These are phyloP conservation scores for Phania funesta DNA, from an alignment of 2,888 invertebrate genomes.

Conservation along the genomic window DNA sequence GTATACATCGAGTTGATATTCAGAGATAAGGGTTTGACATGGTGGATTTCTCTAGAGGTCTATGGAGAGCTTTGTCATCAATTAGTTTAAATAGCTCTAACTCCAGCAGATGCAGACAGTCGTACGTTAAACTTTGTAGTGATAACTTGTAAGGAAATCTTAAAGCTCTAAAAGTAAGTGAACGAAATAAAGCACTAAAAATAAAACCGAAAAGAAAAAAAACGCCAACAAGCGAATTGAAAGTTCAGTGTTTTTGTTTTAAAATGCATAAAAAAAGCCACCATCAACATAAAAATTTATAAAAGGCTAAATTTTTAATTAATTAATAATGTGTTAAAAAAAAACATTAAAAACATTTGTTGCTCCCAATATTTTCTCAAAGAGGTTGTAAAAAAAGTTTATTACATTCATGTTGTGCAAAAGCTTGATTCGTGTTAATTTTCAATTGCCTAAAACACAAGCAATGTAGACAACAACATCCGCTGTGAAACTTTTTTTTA, in stretches of 20 bases:
- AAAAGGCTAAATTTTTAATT: no score
- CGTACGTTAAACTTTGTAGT: conserved; percentile 37
- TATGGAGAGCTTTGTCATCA: not conserved
- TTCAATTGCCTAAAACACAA: not conserved
- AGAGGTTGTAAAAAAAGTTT: not conserved
- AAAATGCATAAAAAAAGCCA: no score
- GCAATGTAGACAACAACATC: not conserved
- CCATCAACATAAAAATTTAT: no score
- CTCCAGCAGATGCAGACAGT: conserved; percentile 41
- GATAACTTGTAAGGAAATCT: not conserved
- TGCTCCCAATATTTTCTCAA: not conserved
- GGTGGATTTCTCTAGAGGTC: not conserved
- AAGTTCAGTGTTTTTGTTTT: no score
- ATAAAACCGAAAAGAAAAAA: not conserved
- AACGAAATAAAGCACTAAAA: not conserved
- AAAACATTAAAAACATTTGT: not conserved
- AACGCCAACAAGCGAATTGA: not conserved
- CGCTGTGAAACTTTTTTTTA: not conserved
- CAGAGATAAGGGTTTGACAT: conserved; percentile 14
- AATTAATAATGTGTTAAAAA: not conserved
- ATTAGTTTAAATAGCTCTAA: conserved; percentile 55
- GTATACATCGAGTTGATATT: not conserved
- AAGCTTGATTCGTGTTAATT: not conserved
- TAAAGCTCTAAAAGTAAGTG: no score
- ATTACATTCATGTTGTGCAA: no score